Evolutionary conservation across 2,113 vertebrate species (phyloP).

Genomic region (Conger conger): DNA sequence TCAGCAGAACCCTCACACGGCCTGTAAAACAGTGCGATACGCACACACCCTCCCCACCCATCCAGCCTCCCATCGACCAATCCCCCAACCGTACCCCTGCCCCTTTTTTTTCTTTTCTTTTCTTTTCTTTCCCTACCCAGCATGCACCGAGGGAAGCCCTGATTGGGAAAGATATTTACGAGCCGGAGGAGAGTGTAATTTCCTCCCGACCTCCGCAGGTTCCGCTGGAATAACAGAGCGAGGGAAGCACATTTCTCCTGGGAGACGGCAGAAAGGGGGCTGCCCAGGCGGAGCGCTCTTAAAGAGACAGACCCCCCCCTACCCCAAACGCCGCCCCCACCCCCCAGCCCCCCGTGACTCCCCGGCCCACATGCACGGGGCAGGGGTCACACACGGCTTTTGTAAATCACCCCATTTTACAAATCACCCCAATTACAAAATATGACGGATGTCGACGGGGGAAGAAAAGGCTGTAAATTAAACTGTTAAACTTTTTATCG

Average conservation of each 20-base stretch:
- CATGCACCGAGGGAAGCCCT: slow-evolving; percentile 55
- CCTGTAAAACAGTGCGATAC: not conserved
- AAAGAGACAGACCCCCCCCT: slow-evolving; percentile 37
- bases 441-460: not conserved
- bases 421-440: not conserved
- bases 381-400: not conserved
- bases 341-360: not conserved
- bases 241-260: slow-evolving; percentile 74
- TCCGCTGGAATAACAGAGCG: slow-evolving; percentile 78
- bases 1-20: not conserved
- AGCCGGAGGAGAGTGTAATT: slow-evolving; percentile 78
- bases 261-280: slow-evolving; percentile 58
- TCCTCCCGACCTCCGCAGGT: slow-evolving; percentile 77
- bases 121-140: slow-evolving; percentile 21
- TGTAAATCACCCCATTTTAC: not conserved
- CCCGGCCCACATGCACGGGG: not conserved
- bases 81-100: slow-evolving; percentile 20
- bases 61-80: slow-evolving; percentile 26
- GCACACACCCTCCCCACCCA: not conserved
- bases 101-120: slow-evolving; percentile 37
- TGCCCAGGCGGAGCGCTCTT: slow-evolving; percentile 44
- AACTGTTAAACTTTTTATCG: not conserved
- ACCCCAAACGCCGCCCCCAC: not conserved
- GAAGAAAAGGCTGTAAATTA: not conserved
- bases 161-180: slow-evolving; percentile 75